Conservation (phyloP, 2,888 invertebrate species). For the Amblyjoppa proteus region DNA sequence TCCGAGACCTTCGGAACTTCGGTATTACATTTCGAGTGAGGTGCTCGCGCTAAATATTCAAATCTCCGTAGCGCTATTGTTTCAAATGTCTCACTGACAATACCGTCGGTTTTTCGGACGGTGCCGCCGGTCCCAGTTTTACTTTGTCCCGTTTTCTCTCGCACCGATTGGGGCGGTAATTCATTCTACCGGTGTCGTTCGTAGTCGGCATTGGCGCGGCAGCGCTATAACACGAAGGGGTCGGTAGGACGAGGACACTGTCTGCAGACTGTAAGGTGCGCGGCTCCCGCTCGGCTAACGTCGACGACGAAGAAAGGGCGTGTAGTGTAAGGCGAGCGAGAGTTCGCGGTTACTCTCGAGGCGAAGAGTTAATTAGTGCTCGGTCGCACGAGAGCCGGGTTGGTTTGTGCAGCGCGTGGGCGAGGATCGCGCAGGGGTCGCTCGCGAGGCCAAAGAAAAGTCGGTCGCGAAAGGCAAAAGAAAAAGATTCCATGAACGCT, state of each 20-base stretch:
- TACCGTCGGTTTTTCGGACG: constrained; percentile 1
- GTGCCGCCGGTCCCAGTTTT: neutral
- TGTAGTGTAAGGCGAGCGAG: constrained; percentile 33
- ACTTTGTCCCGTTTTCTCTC: neutral
- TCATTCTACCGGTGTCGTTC: neutral
- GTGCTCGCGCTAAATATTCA: neutral
- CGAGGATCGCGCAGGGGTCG: constrained; percentile 16
- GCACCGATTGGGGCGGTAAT: neutral
- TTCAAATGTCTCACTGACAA: neutral
- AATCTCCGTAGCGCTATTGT: neutral
- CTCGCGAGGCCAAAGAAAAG: constrained; percentile 58
- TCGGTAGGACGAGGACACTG: neutral
- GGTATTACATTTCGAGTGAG: too few relatives aligned
- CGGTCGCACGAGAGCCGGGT: constrained; percentile 47
- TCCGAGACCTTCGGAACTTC: too few relatives aligned
- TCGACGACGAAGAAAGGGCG: constrained; percentile 15
- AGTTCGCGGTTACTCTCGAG: constrained; percentile 63
- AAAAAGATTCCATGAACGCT: constrained; percentile 57
- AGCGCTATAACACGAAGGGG: neutral
- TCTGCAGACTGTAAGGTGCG: constrained; percentile 8
- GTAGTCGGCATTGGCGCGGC: neutral
- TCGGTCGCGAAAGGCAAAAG: constrained; percentile 45
- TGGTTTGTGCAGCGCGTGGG: constrained; percentile 14
- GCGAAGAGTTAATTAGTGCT: constrained; percentile 69
- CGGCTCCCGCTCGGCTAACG: constrained; percentile 4